Conservation (phyloP, 2,888 invertebrate species). For the Frankliniella intonsa region DNA sequence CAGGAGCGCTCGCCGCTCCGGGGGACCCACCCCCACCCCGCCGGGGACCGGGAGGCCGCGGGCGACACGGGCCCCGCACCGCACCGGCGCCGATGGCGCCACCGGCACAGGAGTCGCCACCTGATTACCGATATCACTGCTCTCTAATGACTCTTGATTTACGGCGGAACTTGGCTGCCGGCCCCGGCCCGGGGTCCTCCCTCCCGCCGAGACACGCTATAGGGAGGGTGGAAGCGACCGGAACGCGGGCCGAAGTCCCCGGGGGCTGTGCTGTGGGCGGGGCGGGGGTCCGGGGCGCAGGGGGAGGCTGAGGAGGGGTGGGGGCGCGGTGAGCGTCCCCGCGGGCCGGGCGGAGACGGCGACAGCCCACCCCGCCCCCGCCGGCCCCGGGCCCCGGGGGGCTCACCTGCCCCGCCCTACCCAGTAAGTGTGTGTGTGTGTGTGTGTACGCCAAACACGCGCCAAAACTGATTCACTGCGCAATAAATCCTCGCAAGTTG, state of each 20-base stretch:
- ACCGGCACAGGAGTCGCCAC: not conserved
- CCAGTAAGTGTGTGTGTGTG: too few relatives aligned
- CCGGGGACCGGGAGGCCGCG: not conserved
- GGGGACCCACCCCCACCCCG: too few relatives aligned
- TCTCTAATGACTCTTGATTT: not conserved
- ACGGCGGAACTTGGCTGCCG: not conserved
- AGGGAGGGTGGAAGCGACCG: not conserved
- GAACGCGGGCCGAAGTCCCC: not conserved
- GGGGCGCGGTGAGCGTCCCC: too few relatives aligned
- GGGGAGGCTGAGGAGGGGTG: not conserved
- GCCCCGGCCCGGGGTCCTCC: not conserved
- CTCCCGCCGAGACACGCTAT: not conserved
- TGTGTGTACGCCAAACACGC: too few relatives aligned
- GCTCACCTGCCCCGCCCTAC: too few relatives aligned
- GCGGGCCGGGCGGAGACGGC: too few relatives aligned
- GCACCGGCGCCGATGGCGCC: not conserved
- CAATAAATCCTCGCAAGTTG: too few relatives aligned
- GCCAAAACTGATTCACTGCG: too few relatives aligned
- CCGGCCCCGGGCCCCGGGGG: too few relatives aligned
- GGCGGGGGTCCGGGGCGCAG: not conserved
- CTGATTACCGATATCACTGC: not conserved
- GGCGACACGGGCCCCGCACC: not conserved
- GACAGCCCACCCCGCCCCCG: too few relatives aligned
- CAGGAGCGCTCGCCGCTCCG: too few relatives aligned
- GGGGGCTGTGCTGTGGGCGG: not conserved